phyloP scores from a whole-genome alignment of 2,888 invertebrate genomes.

The Xestia c-nigrum region DNA sequence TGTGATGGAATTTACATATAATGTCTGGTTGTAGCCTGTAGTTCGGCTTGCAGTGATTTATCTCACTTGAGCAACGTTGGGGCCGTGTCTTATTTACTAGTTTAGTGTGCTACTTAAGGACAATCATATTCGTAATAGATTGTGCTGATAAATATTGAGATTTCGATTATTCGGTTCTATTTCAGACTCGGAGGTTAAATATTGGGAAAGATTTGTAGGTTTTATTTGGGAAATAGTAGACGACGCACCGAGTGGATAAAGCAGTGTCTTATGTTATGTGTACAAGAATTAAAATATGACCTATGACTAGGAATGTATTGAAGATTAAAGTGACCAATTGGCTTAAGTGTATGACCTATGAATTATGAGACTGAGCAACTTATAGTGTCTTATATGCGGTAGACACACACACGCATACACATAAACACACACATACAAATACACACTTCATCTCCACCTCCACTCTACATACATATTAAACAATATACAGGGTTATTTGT shows the following conservation, averaged over 20 bases:
- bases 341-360: no score
- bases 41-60: conserved; percentile 39
- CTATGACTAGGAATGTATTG: no score
- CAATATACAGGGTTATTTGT: no score
- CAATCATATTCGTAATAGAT: conserved; percentile 37
- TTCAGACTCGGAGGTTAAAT: background rate
- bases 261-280: background rate
- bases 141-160: conserved; percentile 2
- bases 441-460: no score
- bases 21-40: conserved; percentile 2
- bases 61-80: conserved; percentile 13
- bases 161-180: background rate
- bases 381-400: no score
- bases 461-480: no score
- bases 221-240: background rate
- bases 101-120: background rate
- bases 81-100: conserved; percentile 3
- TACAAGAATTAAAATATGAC: no score
- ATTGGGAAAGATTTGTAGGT: background rate
- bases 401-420: no score
- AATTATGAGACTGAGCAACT: no score
- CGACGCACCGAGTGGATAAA: background rate
- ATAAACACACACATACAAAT: no score
- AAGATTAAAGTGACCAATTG: no score
- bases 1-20: conserved; percentile 53